Evolutionary conservation across 2,888 invertebrate genomes (phyloP).

Genomic region (Siphonodentalium dalli): DNA sequence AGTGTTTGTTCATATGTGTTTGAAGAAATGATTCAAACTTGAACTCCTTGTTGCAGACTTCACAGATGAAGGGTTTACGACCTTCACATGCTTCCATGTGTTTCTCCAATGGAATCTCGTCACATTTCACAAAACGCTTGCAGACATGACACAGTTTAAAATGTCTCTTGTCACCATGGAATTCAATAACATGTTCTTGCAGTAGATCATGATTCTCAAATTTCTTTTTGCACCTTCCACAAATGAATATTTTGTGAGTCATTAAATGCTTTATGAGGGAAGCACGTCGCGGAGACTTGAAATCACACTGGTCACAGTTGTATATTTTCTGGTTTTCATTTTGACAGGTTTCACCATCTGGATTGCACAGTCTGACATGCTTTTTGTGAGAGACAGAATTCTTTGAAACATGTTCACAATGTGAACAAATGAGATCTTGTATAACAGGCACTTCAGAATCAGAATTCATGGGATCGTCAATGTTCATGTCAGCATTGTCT

Average conservation of each 20-base stretch:
- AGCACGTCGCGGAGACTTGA: constrained; percentile 53
- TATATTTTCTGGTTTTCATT: constrained; percentile 8
- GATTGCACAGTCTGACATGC: no score
- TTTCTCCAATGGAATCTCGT: constrained; percentile 47
- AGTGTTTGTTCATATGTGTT: constrained; percentile 54
- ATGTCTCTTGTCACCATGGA: constrained; percentile 56
- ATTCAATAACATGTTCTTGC: constrained; percentile 47
- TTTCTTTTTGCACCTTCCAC: constrained; percentile 53
- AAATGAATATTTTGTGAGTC: constrained; percentile 55
- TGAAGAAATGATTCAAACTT: constrained; percentile 58
- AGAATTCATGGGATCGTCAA: no score
- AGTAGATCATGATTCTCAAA: constrained; percentile 45
- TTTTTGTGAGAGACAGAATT: no score
- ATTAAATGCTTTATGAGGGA: constrained; percentile 56
- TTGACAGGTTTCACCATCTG: no score
- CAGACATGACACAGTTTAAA: constrained; percentile 59
- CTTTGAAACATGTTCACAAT: no score
- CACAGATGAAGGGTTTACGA: constrained; percentile 54
- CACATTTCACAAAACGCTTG: constrained; percentile 52
- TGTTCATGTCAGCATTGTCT: no score
- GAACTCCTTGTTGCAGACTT: constrained; percentile 58
- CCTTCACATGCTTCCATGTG: constrained; percentile 56
- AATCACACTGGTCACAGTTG: constrained; percentile 51
- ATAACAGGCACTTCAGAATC: no score
- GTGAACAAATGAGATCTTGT: no score